Evolutionary conservation across 1,140 invertebrate species (phyloP).

Genomic region (Hirudo medicinalis): DNA sequence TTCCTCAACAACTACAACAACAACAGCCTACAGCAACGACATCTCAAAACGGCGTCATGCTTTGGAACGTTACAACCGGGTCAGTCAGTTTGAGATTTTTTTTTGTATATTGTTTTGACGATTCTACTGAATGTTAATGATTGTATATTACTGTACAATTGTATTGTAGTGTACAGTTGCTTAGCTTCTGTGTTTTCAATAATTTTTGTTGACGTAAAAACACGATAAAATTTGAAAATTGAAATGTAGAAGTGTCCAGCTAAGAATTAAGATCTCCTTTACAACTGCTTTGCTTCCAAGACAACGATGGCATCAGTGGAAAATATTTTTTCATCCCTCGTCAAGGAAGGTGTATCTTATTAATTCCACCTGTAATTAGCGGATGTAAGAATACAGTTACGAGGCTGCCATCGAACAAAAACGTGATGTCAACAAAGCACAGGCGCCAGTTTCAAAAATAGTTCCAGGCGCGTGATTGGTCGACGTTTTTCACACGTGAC

Average conservation of each 20-base stretch:
- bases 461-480: conserved; percentile 7
- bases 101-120: neutral
- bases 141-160: no score
- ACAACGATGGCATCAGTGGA: no score
- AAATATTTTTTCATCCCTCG: no score
- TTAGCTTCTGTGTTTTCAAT: neutral
- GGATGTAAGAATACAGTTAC: no score
- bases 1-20: neutral
- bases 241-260: neutral
- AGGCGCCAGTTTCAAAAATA: conserved; percentile 6
- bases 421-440: no score
- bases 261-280: neutral
- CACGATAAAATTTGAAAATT: neutral
- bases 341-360: no score
- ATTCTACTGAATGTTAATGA: neutral
- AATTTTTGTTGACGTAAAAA: neutral
- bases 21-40: neutral
- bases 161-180: no score
- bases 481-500: conserved; percentile 9
- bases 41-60: no score
- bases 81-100: no score
- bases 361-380: no score
- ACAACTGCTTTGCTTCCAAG: neutral
- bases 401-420: no score
- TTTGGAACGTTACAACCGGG: no score